Base-by-base conservation (phyloP, 1,140 invertebrate genomes). In the Euura saliciscinereae region DNA sequence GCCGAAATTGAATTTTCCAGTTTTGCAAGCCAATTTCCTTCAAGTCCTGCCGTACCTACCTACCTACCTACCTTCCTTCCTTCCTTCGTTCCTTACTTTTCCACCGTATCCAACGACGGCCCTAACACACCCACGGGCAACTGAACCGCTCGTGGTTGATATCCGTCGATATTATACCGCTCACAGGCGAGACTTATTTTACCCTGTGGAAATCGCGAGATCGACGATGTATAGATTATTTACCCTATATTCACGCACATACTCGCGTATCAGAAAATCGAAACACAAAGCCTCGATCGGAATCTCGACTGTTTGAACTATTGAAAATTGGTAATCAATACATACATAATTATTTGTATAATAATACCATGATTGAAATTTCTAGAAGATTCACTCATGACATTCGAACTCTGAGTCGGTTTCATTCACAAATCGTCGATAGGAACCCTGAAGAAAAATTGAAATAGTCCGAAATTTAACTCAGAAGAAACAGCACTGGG, bases 21-120 rank as follows among this genome's bases (percentile, higher is more conserved):
- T 59, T 59, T 59, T 59, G 51, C 51, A 59, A 59, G 51, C 51
- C 51, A 59, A 59, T 59, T 59, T 59, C 51, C 51, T 59, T 59
- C 51, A 59, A 59, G 51, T 59, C 51, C 51, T 59, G 8, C 51
- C 51, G 51, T n/a, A 59, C 51, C n/a, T 59, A 8, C 51, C 51
- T 59, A 10, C 51, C n/a, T 10, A 5, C 8, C 51, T n/a, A 11
- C 51, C 3, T 5, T 0, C 51, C 13, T 4, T n/a, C 3, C 6
- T n/a, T 51, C 46, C 46, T 51, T 11, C 46, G 1, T 11, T 11
- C n/a, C 46, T n/a, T 51, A 7, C 46, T 51, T 2, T n/a, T 2
- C 46, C 2, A n/a, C 46, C 46, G 11, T n/a, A 2, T 2, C 46
- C 46, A 7, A 2, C n/a, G 7, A 59, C 51, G 8, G 10, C 51